A percentile compares a stretch with the other conserved stretches of the same genome.
phyloP scores from a whole-genome alignment of 2,113 vertebrate genomes.

The Epinephelus fuscoguttatus region DNA sequence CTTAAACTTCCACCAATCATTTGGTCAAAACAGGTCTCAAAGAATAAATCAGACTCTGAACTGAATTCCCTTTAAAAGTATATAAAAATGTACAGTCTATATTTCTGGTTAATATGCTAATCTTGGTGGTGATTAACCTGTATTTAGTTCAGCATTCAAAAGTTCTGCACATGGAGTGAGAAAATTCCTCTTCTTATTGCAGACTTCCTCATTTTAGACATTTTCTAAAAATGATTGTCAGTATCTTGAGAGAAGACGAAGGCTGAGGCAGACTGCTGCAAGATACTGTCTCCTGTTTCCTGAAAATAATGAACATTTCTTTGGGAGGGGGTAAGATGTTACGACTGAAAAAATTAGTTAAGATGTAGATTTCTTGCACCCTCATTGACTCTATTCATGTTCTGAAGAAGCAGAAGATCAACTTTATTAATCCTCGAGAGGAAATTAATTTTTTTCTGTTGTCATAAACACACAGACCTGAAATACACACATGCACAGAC shows the following conservation, averaged over 20 bases:
- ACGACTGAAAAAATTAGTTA: too few species aligned
- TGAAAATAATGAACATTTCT: too few species aligned
- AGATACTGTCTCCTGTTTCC: too few species aligned
- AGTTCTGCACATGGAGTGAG: neutral
- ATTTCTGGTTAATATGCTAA: neutral
- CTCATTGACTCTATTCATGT: too few species aligned
- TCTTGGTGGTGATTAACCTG: neutral
- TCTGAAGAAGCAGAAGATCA: too few species aligned
- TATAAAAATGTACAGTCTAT: neutral
- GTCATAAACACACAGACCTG: too few species aligned
- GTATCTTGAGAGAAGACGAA: neutral
- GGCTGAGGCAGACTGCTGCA: neutral
- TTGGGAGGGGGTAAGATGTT: too few species aligned
- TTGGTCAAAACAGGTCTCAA: neutral
- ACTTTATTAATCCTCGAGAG: too few species aligned
- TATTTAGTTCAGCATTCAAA: neutral
- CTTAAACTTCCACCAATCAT: too few species aligned
- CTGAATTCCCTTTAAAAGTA: neutral
- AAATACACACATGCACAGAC: too few species aligned
- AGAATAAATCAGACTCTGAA: neutral
- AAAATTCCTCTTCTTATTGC: neutral
- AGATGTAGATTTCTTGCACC: too few species aligned
- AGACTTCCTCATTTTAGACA: neutral
- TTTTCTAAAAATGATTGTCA: neutral
- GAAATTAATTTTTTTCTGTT: too few species aligned